Percentiles rank a stretch among this genome's conserved stretches.
These are phyloP conservation scores for Tricholauxania praeusta DNA, from an alignment of 2,888 invertebrate genomes.

Conservation along the genomic window DNA sequence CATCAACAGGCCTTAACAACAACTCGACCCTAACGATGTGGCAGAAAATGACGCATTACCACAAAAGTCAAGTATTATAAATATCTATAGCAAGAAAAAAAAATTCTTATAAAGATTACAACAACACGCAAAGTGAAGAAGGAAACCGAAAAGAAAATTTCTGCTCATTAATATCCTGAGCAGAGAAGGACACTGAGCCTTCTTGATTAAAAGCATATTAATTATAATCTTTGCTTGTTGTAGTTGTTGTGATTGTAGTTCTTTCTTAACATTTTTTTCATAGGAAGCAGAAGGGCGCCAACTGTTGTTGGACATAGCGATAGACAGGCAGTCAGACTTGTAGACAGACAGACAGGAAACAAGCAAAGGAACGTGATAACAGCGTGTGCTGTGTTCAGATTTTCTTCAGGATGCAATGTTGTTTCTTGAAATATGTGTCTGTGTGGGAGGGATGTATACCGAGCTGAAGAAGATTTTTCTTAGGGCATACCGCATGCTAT, in stretches of 20 bases:
- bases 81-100: no score
- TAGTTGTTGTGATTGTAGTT: conserved; percentile 33
- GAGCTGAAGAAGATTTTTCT: background rate
- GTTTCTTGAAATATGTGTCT: background rate
- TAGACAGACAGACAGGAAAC: conserved; percentile 27
- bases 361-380: conserved; percentile 27
- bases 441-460: background rate
- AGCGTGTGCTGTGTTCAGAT: conserved; percentile 22
- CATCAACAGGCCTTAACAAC: conserved; percentile 25
- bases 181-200: conserved; percentile 21
- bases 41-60: conserved; percentile 28
- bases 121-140: background rate
- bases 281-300: conserved; percentile 38
- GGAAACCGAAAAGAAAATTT: background rate
- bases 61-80: conserved; percentile 27
- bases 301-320: conserved; percentile 26
- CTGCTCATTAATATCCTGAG: conserved; percentile 27
- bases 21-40: background rate
- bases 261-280: conserved; percentile 31
- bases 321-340: background rate
- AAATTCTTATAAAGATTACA: background rate
- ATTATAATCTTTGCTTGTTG: conserved; percentile 50
- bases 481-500: background rate
- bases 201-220: conserved; percentile 61
- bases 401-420: conserved; percentile 6